Evolutionary conservation across 2,888 invertebrate genomes (phyloP), one percentile per base, ranked within the genome.

Genomic region (Meandrusa payeni): DNA sequence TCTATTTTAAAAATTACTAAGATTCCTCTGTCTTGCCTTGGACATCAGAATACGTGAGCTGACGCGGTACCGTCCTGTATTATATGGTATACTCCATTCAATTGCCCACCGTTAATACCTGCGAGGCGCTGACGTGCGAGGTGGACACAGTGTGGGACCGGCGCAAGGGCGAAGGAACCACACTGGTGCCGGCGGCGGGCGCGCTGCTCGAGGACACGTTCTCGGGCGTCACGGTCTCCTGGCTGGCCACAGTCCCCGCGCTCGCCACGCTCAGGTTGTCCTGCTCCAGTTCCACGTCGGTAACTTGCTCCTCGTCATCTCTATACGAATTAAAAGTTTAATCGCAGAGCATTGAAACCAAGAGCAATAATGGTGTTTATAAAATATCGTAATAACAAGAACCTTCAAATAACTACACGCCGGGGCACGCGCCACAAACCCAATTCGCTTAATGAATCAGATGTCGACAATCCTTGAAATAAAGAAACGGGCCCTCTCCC

Each of bases 71-170:
- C n/a, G n/a, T n/a, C n/a, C n/a, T n/a, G n/a, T n/a, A n/a, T n/a
- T n/a, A n/a, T n/a, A n/a, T n/a, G n/a, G n/a, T n/a, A n/a, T n/a
- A n/a, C n/a, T n/a, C n/a, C n/a, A n/a, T n/a, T n/a, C n/a, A n/a
- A n/a, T n/a, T n/a, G n/a, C n/a, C n/a, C n/a, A n/a, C n/a, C n/a
- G n/a, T n/a, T n/a, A 13, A 47, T 43, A 69, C 71, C 59, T 74
- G 67, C n/a, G 69, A 53, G 1, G 50, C 44, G 6, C 60, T 47
- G 5, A 73, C 69, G 37, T 69, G 69, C 0, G 73, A 59, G 11
- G 64, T 63, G 2, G 81, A 76, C 0, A 83, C 71, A 0, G 88
- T 85, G 10, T 76, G 79, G 0, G 87, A 89, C 2, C 89, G 69
- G 6, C 79, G 65, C 34, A 85, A 48, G 0, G 88, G 76, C 0